These are phyloP conservation scores for Charanyca ferruginea DNA, from an alignment of 2,888 invertebrate species.

Conservation along the genomic window DNA sequence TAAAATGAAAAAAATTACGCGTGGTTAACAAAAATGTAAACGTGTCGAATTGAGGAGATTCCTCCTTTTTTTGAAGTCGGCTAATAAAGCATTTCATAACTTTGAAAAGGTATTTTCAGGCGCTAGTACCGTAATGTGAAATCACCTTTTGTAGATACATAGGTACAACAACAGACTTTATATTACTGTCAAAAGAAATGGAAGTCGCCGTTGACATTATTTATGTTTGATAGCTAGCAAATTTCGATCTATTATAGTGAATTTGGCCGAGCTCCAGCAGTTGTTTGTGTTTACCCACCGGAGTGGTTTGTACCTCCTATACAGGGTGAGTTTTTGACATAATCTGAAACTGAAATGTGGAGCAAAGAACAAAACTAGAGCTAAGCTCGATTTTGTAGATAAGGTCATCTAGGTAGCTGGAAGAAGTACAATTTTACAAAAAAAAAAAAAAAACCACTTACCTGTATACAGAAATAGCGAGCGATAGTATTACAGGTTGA, in stretches of 20 bases:
- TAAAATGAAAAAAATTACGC: no score
- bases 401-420: background rate
- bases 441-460: background rate
- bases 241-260: slow-evolving; percentile 66
- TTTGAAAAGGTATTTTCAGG: slow-evolving; percentile 1
- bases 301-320: slow-evolving; percentile 64
- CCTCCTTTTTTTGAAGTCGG: no score
- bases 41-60: no score
- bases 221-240: slow-evolving; percentile 41
- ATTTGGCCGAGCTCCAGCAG: slow-evolving; percentile 71
- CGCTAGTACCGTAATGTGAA: background rate
- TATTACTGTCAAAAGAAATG: slow-evolving; percentile 7
- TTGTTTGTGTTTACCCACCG: slow-evolving; percentile 72
- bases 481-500: background rate
- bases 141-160: background rate
- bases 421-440: background rate
- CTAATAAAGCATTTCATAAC: slow-evolving; percentile 5
- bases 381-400: slow-evolving; percentile 1
- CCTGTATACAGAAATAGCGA: background rate
- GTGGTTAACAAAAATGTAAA: no score
- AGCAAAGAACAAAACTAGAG: background rate
- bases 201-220: slow-evolving; percentile 21
- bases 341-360: slow-evolving; percentile 1
- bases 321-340: slow-evolving; percentile 32
- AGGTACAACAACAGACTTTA: background rate